A percentile compares a stretch with the other conserved stretches of the same genome.
Evolutionary conservation across 1,140 invertebrate genomes (phyloP).

Genomic region (Lepidurus arcticus): DNA sequence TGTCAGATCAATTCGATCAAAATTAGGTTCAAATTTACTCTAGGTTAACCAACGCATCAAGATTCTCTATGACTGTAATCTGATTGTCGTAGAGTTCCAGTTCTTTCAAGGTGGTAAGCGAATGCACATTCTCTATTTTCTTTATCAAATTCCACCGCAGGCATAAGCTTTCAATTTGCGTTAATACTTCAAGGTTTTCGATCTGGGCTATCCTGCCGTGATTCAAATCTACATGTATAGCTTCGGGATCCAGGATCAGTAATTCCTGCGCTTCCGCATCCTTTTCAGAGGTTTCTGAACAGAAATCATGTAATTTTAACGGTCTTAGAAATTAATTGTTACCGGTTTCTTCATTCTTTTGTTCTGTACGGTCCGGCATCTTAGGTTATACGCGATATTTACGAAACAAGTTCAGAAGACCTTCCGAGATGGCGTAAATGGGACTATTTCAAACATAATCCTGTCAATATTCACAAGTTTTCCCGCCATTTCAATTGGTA

Average conservation of each 20-base stretch:
- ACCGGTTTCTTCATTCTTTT: not conserved
- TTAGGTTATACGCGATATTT: not conserved
- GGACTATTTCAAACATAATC: too few species aligned
- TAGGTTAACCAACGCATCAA: conserved; percentile 78
- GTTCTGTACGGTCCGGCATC: not conserved
- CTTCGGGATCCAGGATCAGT: conserved; percentile 42
- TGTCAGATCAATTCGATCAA: not conserved
- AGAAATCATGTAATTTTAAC: not conserved
- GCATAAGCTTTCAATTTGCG: conserved; percentile 68
- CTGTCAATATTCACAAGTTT: too few species aligned
- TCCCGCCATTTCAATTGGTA: too few species aligned
- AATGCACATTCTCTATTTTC: conserved; percentile 81
- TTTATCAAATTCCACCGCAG: conserved; percentile 92
- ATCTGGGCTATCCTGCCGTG: conserved; percentile 76
- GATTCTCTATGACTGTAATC: conserved; percentile 81
- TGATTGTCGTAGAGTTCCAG: conserved; percentile 97
- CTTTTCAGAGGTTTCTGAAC: conserved; percentile 29
- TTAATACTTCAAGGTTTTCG: conserved; percentile 70
- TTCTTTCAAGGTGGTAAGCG: conserved; percentile 67
- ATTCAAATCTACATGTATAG: conserved; percentile 69
- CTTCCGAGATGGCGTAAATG: not conserved
- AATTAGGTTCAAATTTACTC: conserved; percentile 55
- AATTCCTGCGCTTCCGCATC: conserved; percentile 41
- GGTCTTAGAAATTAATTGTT: not conserved
- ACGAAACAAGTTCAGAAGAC: not conserved